phyloP scores from a whole-genome alignment of 2,888 invertebrate genomes.

The Dicyrtoma fusca region DNA sequence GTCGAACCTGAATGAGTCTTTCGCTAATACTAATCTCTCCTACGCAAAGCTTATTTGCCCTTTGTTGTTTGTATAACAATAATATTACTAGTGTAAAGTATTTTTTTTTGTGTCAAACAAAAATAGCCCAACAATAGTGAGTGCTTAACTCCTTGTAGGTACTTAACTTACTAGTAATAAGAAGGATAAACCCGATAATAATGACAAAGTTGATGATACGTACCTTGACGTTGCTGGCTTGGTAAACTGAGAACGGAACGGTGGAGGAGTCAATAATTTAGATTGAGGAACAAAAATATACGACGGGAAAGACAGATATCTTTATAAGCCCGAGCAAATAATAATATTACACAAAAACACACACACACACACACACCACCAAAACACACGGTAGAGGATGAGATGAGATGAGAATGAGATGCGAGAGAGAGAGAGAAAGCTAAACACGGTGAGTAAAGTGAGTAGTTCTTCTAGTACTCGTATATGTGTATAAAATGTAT shows the following conservation, averaged over 20 bases:
- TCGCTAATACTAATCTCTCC: conserved; percentile 43
- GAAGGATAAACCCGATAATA: background rate
- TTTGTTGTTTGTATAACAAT: too few species aligned
- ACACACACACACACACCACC: background rate
- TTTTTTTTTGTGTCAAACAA: too few species aligned
- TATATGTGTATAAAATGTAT: conserved; percentile 50
- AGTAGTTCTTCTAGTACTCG: conserved; percentile 16
- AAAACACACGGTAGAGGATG: background rate
- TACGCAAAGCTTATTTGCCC: conserved; percentile 42
- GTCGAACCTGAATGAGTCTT: background rate
- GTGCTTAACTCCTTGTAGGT: too few species aligned
- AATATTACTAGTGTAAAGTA: too few species aligned
- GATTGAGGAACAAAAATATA: conserved; percentile 30
- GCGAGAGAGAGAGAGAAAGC: conserved; percentile 30
- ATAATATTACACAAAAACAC: conserved; percentile 10
- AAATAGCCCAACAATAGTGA: too few species aligned
- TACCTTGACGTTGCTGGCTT: too few species aligned
- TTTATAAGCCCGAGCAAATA: background rate
- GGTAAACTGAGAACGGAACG: background rate
- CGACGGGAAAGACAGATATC: conserved; percentile 14
- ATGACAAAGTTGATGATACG: background rate
- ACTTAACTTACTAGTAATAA: background rate
- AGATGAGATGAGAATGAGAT: background rate
- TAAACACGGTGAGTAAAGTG: conserved; percentile 31
- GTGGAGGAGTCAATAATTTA: conserved; percentile 1